A percentile compares a stretch with the other conserved stretches of the same genome.
phyloP scores from a whole-genome alignment of 2,888 invertebrate species.

The Blera fallax region DNA sequence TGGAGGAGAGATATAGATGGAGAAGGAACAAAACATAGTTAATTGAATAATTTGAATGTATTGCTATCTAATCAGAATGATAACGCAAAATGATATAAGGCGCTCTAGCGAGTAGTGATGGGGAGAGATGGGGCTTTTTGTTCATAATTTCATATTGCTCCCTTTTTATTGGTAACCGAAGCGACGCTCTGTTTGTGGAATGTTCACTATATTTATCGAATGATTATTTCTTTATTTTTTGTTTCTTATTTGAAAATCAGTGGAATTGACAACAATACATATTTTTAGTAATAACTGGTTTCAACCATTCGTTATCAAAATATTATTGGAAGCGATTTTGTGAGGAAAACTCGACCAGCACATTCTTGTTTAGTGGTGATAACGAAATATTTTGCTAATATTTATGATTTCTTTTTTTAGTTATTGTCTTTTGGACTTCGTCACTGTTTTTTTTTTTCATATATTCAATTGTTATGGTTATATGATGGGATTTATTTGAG shows the following conservation, averaged over 20 bases:
- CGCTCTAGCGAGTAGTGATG: background rate
- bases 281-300: slow-evolving; percentile 40
- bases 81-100: slow-evolving; percentile 48
- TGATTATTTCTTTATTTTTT: slow-evolving; percentile 3
- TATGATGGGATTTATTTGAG: background rate
- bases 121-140: slow-evolving; percentile 18
- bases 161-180: background rate
- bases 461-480: background rate
- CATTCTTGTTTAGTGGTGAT: slow-evolving; percentile 27
- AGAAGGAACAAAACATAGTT: slow-evolving; percentile 45
- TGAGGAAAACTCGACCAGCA: background rate
- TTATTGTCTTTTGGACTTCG: slow-evolving; percentile 26
- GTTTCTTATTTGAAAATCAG: background rate
- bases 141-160: background rate
- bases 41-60: slow-evolving; percentile 67
- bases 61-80: slow-evolving; percentile 64
- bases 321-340: slow-evolving; percentile 18
- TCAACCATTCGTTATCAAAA: slow-evolving; percentile 28
- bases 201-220: slow-evolving; percentile 16
- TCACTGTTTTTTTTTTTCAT: background rate
- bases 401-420: slow-evolving; percentile 31
- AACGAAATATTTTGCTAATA: slow-evolving; percentile 34
- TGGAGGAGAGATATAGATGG: background rate
- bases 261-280: background rate
- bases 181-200: background rate